phyloP scores from a whole-genome alignment of 2,797 vertebrate genomes.

The Peromyscus nudipes region DNA sequence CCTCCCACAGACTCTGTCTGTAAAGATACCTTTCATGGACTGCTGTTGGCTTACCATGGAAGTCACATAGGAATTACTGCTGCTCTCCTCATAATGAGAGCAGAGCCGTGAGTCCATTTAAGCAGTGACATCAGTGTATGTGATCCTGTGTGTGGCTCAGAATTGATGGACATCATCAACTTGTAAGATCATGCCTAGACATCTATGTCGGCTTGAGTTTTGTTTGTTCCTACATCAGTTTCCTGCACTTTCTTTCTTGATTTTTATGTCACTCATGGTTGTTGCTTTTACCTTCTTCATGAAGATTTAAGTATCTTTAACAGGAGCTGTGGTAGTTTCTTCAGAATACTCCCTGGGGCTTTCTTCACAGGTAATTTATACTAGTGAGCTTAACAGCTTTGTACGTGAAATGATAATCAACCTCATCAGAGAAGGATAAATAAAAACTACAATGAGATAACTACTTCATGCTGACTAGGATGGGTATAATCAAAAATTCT shows the following conservation, averaged over 20 bases:
- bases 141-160: neutral
- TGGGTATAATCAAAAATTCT: neutral
- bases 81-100: neutral
- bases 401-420: neutral
- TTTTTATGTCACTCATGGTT: neutral
- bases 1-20: neutral
- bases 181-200: neutral
- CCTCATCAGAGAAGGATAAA: neutral
- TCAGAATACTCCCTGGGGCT: neutral
- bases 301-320: conserved; percentile 41
- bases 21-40: neutral
- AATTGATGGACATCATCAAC: neutral
- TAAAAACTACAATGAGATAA: neutral
- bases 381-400: conserved; percentile 40
- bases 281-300: neutral
- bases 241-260: conserved; percentile 40
- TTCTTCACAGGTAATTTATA: conserved; percentile 21
- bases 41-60: neutral
- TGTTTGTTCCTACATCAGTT: neutral
- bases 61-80: neutral
- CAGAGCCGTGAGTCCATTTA: neutral
- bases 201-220: neutral
- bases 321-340: conserved; percentile 5
- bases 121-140: neutral
- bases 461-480: neutral